A percentile compares a stretch with the other conserved stretches of the same genome.
phyloP scores from a whole-genome alignment of 2,888 invertebrate genomes.

The Encarsia formosa region DNA sequence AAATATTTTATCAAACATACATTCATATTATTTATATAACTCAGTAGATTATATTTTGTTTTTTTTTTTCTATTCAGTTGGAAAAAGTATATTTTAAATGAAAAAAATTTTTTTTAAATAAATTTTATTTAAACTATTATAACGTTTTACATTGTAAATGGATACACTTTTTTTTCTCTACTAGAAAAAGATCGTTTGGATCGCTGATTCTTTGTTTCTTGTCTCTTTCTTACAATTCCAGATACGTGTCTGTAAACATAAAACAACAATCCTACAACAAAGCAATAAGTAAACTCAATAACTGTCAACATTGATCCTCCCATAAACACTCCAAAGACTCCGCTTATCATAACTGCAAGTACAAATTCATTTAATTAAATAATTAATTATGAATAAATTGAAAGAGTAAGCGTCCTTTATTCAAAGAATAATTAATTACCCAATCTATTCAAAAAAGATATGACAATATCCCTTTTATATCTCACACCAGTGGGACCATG shows the following conservation, averaged over 20 bases:
- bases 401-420: not conserved
- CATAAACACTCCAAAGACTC: slow-evolving; percentile 51
- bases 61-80: too few relatives aligned
- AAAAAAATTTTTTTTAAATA: too few relatives aligned
- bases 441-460: slow-evolving; percentile 52
- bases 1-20: too few relatives aligned
- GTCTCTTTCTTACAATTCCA: not conserved
- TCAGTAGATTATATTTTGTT: too few relatives aligned
- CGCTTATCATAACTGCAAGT: slow-evolving; percentile 51
- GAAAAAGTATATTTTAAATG: too few relatives aligned
- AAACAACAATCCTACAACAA: not conserved
- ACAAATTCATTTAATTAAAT: too few relatives aligned
- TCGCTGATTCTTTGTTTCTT: too few relatives aligned
- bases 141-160: too few relatives aligned
- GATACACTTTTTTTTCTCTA: too few relatives aligned
- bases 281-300: slow-evolving; percentile 48
- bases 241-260: not conserved
- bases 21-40: too few relatives aligned
- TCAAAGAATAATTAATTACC: slow-evolving; percentile 36
- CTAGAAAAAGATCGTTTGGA: too few relatives aligned
- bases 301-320: slow-evolving; percentile 52
- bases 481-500: slow-evolving; percentile 49
- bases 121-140: too few relatives aligned
- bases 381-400: not conserved
- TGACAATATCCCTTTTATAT: slow-evolving; percentile 51